phyloP scores from a whole-genome alignment of 2,113 vertebrate genomes.

The Psittacula cyanocephala region DNA sequence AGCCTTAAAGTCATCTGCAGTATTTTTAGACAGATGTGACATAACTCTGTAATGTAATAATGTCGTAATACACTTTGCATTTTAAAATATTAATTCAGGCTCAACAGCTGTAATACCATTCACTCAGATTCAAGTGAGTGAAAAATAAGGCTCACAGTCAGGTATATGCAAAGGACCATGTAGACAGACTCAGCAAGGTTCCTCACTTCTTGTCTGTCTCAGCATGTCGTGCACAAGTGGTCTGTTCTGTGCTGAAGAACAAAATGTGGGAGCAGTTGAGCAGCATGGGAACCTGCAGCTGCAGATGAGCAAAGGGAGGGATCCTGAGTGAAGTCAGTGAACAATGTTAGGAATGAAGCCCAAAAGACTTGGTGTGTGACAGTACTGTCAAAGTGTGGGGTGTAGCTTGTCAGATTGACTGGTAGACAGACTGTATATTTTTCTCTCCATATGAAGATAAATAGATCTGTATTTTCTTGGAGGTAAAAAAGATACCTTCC shows the following conservation, averaged over 20 bases:
- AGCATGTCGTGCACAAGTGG: accelerated
- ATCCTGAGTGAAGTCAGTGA: neutral
- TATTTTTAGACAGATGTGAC: neutral
- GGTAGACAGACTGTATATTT: neutral
- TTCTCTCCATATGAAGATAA: neutral
- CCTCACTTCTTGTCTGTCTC: neutral
- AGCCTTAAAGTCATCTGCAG: neutral
- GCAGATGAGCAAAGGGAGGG: neutral
- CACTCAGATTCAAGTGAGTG: neutral
- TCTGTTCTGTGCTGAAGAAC: neutral
- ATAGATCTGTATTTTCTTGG: neutral
- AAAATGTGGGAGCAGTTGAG: neutral
- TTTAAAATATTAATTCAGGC: neutral
- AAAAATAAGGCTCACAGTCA: neutral
- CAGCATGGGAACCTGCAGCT: neutral
- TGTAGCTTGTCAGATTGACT: neutral
- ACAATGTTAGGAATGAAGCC: neutral
- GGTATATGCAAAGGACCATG: neutral
- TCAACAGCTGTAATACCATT: neutral
- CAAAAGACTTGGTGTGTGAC: neutral
- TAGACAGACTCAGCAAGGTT: neutral
- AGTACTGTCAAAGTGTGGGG: neutral
- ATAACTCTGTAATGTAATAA: neutral
- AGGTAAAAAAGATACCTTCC: neutral
- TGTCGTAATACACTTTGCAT: neutral